These are phyloP conservation scores for Acrobasis repandana DNA, from an alignment of 2,888 invertebrate genomes.

Conservation along the genomic window DNA sequence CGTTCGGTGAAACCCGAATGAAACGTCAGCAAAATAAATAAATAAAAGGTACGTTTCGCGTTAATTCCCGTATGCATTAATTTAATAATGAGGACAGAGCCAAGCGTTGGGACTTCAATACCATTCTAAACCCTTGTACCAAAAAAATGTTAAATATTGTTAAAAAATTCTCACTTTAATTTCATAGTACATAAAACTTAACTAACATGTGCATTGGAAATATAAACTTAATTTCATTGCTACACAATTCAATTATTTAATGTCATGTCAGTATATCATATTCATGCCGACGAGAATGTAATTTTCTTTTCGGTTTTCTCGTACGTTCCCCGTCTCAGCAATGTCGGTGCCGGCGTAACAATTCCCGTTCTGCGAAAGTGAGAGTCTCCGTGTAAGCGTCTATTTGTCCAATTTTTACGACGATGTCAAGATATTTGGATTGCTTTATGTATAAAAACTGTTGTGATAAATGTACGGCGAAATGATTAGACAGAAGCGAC, in stretches of 20 bases:
- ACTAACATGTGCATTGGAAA: not conserved
- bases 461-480: constrained; percentile 60
- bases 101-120: no score
- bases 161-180: no score
- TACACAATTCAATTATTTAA: constrained; percentile 15
- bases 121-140: no score
- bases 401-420: constrained; percentile 32
- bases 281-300: constrained; percentile 16
- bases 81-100: no score
- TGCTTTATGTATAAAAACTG: constrained; percentile 45
- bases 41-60: no score
- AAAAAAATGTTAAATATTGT: no score
- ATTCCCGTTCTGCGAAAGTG: constrained; percentile 18
- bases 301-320: constrained; percentile 10
- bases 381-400: constrained; percentile 30
- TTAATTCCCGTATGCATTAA: no score
- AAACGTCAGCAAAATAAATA: no score
- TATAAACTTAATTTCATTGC: not conserved
- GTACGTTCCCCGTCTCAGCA: not conserved
- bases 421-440: constrained; percentile 35
- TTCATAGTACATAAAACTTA: no score
- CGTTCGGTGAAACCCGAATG: no score
- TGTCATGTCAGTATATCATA: constrained; percentile 16
- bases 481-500: constrained; percentile 68
- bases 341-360: constrained; percentile 1